Evolutionary conservation across 1,140 invertebrate species (phyloP), one percentile per base, ranked within the genome.

Genomic region (Papilio xuthus): DNA sequence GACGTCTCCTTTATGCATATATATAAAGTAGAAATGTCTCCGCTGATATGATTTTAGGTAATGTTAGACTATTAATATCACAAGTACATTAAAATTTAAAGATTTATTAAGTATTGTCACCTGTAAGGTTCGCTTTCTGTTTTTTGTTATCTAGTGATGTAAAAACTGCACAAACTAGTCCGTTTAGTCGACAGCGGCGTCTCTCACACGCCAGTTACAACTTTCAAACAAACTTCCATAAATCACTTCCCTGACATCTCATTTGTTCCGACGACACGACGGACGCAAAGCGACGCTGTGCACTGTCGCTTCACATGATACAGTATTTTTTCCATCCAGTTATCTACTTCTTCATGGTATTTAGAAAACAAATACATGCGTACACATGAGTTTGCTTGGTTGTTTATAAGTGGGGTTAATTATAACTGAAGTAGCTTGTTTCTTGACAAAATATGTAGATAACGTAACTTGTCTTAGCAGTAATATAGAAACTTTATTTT

Each of bases 241-340:
- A 76, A 76, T 76, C 74, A 76, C 50, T 60, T 53, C 53, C 74
- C 23, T 76, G 74, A 76, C 74, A 76, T 76, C 74, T 60, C 74
- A 76, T 76, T 76, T 76, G 74, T 76, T 76, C 32, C 74, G 53
- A 56, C 41, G 72, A 50, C 44, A n/a, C 50, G 47, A 56, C n/a
- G 15, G 47, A 56, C 37, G 15, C 53, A 32, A 10, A n/a, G n/a
- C 32, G 18, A 15, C 42, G 74, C 56, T 9, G n/a, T 42, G 20
- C 71, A n/a, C 20, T 47, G 44, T 73, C 71, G n/a, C 15, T 67
- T 67, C 18, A 67, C 28, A 28, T 67, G 60, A 4, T 67, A 67
- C 26, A 67, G 20, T 12, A 26, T 60, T 60, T 67, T 50, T 67
- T 67, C 26, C 60, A 67, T 67, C 26, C 23, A 28, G 12, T 32